phyloP scores from a whole-genome alignment of 2,797 vertebrate species.

The Eulemur rubriventer region DNA sequence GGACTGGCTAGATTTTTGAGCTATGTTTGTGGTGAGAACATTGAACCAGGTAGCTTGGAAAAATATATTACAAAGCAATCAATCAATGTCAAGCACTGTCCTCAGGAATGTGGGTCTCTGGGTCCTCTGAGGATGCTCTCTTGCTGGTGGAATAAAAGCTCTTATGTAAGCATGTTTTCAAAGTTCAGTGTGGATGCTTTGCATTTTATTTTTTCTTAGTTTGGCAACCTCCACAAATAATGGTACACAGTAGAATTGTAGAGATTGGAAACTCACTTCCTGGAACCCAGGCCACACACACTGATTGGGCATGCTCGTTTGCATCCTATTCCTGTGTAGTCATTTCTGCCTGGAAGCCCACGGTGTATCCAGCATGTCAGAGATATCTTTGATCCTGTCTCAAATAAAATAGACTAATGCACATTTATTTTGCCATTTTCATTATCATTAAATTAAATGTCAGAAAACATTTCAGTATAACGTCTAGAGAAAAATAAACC shows the following conservation, averaged over 20 bases:
- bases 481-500: constrained; percentile 80
- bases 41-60: constrained; percentile 69
- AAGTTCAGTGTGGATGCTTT: constrained; percentile 41
- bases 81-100: constrained; percentile 47
- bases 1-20: constrained; percentile 32
- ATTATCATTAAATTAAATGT: constrained; percentile 81
- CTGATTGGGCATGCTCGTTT: constrained; percentile 77
- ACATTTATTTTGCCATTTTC: constrained; percentile 82
- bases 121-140: constrained; percentile 38
- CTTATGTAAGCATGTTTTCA: constrained; percentile 33
- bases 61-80: constrained; percentile 59
- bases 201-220: constrained; percentile 45
- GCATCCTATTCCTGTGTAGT: constrained; percentile 78
- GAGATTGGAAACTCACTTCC: constrained; percentile 76
- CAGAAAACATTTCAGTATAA: constrained; percentile 80
- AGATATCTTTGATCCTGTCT: constrained; percentile 77
- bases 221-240: constrained; percentile 55
- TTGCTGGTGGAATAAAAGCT: constrained; percentile 12
- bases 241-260: constrained; percentile 71
- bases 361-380: constrained; percentile 71
- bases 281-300: constrained; percentile 82
- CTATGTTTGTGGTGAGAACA: constrained; percentile 57
- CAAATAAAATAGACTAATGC: constrained; percentile 83
- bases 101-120: constrained; percentile 35
- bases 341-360: constrained; percentile 77